phyloP scores from a whole-genome alignment of 1,140 invertebrate species.

The Lanistes nyassanus region DNA sequence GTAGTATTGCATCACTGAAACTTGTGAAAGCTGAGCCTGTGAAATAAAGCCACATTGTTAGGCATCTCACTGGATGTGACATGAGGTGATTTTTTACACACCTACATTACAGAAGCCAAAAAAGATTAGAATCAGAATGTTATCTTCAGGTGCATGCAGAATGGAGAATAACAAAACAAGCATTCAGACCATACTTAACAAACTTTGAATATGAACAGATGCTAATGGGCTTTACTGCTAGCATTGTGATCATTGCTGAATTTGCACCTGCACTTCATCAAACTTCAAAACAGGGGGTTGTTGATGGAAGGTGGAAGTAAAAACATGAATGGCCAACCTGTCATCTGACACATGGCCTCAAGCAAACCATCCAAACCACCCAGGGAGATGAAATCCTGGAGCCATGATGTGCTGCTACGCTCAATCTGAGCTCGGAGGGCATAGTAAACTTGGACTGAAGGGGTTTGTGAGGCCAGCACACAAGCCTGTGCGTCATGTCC shows the following conservation, averaged over 20 bases:
- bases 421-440: slow-evolving; percentile 44
- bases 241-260: too few relatives aligned
- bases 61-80: neutral
- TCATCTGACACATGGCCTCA: slow-evolving; percentile 49
- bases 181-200: too few relatives aligned
- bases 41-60: neutral
- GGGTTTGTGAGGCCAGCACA: slow-evolving; percentile 34
- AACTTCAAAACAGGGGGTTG: too few relatives aligned
- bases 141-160: too few relatives aligned
- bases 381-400: slow-evolving; percentile 47
- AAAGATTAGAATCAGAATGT: too few relatives aligned
- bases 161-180: too few relatives aligned
- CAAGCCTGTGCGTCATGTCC: slow-evolving; percentile 33
- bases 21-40: slow-evolving; percentile 41
- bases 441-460: slow-evolving; percentile 47
- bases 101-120: too few relatives aligned
- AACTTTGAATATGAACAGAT: too few relatives aligned
- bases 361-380: slow-evolving; percentile 48
- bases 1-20: slow-evolving; percentile 54
- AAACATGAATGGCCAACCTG: neutral
- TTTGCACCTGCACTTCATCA: too few relatives aligned
- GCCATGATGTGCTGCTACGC: slow-evolving; percentile 39
- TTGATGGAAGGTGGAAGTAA: too few relatives aligned
- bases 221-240: too few relatives aligned
- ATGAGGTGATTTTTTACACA: too few relatives aligned